These are phyloP conservation scores for Trichonephila clavipes DNA, from an alignment of 1,140 invertebrate species.

Conservation along the genomic window DNA sequence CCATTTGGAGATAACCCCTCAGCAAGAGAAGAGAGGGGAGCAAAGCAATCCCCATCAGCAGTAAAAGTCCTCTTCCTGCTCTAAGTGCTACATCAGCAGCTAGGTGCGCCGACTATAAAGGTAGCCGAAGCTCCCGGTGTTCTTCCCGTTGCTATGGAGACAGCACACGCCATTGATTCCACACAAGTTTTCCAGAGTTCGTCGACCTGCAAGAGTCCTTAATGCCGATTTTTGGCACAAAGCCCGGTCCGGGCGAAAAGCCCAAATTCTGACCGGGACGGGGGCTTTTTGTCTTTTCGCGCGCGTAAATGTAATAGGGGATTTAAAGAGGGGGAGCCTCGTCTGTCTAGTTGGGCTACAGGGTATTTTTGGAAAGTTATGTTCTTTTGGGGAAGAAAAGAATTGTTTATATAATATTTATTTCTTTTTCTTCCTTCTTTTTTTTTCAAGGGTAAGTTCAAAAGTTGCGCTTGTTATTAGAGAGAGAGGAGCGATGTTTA, in stretches of 20 bases:
- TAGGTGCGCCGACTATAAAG: conserved; percentile 73
- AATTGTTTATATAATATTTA: conserved; percentile 27
- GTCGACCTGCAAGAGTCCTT: conserved; percentile 47
- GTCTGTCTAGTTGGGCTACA: background rate
- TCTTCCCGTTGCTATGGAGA: conserved; percentile 64
- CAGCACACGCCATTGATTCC: conserved; percentile 71
- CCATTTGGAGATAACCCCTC: conserved; percentile 18
- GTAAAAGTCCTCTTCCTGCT: conserved; percentile 72
- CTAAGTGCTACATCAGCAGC: conserved; percentile 75
- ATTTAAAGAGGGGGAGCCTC: background rate
- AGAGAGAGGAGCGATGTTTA: background rate
- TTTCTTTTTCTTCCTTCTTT: background rate
- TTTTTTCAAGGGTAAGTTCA: conserved; percentile 29
- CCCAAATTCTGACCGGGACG: conserved; percentile 24
- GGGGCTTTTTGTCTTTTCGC: background rate
- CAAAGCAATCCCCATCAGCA: conserved; percentile 73
- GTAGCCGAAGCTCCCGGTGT: conserved; percentile 72
- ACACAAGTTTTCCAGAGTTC: conserved; percentile 45
- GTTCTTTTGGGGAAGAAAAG: background rate
- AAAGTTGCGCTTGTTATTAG: conserved; percentile 8
- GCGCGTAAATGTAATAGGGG: background rate
- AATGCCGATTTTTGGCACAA: conserved; percentile 72
- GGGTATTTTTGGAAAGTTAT: conserved; percentile 25
- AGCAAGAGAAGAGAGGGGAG: conserved; percentile 8
- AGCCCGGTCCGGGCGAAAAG: conserved; percentile 52